Percentiles rank a stretch among this genome's conserved stretches.
These are phyloP conservation scores for Temnothorax rugatulus DNA, from an alignment of 2,888 invertebrate species.

Conservation along the genomic window DNA sequence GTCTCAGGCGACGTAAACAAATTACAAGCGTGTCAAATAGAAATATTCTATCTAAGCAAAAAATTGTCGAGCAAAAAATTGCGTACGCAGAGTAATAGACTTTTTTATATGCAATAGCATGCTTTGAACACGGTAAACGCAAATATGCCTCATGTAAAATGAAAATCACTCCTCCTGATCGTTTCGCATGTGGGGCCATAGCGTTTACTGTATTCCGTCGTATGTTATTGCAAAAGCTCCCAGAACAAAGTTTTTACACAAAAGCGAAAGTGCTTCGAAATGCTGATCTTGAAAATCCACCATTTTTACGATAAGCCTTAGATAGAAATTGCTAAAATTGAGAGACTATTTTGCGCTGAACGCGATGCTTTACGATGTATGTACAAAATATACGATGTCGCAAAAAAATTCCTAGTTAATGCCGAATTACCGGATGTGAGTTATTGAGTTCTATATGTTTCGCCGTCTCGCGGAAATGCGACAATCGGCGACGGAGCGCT, in stretches of 20 bases:
- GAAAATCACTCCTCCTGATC: neutral
- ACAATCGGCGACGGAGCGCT: neutral
- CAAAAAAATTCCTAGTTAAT: slow-evolving; percentile 6
- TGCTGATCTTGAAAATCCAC: neutral
- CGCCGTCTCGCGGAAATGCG: slow-evolving; percentile 2
- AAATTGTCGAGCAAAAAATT: slow-evolving; percentile 19
- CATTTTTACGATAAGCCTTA: neutral
- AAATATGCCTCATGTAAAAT: slow-evolving; percentile 1
- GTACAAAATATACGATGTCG: neutral
- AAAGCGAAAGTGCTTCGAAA: slow-evolving; percentile 15
- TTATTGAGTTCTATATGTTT: neutral
- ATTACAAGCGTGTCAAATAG: slow-evolving; percentile 30
- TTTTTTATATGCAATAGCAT: slow-evolving; percentile 9
- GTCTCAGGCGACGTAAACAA: slow-evolving; percentile 13
- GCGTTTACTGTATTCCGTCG: slow-evolving; percentile 6
- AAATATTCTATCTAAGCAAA: slow-evolving; percentile 11
- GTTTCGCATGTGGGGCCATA: neutral
- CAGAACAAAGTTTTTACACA: neutral
- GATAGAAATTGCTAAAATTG: slow-evolving; percentile 4
- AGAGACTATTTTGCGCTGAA: neutral
- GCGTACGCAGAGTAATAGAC: neutral
- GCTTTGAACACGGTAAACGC: slow-evolving; percentile 18
- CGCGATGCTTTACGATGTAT: neutral
- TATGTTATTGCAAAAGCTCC: slow-evolving; percentile 15
- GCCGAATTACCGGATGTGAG: neutral